phyloP scores from a whole-genome alignment of 1,140 invertebrate genomes.

The Akabosia matsudoensis region DNA sequence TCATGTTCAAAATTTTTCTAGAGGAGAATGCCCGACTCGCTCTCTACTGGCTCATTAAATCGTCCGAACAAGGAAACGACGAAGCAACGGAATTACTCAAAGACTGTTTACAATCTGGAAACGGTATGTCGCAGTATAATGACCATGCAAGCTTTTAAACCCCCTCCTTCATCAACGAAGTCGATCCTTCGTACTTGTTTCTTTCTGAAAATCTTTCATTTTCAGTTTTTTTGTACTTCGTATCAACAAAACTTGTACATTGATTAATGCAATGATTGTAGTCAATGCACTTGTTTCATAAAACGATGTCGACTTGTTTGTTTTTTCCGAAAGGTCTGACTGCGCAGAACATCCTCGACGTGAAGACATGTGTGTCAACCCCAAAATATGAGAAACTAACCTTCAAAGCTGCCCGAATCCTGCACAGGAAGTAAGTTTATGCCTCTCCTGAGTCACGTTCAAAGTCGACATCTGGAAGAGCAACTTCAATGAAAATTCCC shows the following conservation, averaged over 20 bases:
- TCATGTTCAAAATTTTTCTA: slow-evolving; percentile 29
- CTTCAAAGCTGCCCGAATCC: slow-evolving; percentile 73
- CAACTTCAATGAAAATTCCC: no score
- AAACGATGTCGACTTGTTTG: no score
- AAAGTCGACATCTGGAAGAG: no score
- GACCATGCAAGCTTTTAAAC: no score
- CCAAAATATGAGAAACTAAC: slow-evolving; percentile 79
- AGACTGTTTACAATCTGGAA: slow-evolving; percentile 71
- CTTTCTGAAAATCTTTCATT: no score
- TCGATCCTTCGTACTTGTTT: no score
- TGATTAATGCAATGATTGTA: no score
- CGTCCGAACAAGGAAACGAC: slow-evolving; percentile 67
- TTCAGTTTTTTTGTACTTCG: no score
- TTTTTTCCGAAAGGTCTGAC: slow-evolving; percentile 64
- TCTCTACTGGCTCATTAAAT: slow-evolving; percentile 82
- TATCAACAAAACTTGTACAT: no score
- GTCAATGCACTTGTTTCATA: no score
- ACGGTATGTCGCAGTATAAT: slow-evolving; percentile 51
- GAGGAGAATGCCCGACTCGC: slow-evolving; percentile 66
- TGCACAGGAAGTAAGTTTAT: slow-evolving; percentile 68
- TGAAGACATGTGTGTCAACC: slow-evolving; percentile 76
- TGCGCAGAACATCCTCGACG: slow-evolving; percentile 74
- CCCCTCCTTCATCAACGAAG: no score
- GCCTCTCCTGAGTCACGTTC: background rate
- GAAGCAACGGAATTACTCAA: slow-evolving; percentile 76